These are phyloP conservation scores for Ladona fulva DNA, from an alignment of 1,140 invertebrate genomes.

Conservation along the genomic window DNA sequence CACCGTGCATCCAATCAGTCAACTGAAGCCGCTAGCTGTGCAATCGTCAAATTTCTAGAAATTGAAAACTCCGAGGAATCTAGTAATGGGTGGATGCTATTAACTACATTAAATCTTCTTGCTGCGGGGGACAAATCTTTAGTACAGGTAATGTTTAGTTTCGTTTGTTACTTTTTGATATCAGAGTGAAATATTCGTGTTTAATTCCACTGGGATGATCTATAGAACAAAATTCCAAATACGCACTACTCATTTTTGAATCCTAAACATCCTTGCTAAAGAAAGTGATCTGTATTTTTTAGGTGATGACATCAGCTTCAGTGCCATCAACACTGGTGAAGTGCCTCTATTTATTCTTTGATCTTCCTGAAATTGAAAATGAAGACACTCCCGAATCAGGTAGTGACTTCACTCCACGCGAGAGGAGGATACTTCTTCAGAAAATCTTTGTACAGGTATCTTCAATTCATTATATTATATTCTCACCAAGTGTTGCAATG, in stretches of 20 bases:
- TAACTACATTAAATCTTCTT: constrained; percentile 83
- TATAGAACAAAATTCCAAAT: no score
- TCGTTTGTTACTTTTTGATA: no score
- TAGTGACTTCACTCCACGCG: constrained; percentile 83
- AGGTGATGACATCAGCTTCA: constrained; percentile 91
- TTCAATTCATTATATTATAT: constrained; percentile 23
- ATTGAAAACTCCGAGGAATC: constrained; percentile 86
- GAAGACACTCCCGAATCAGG: constrained; percentile 44
- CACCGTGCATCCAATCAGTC: constrained; percentile 89
- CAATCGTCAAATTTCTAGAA: constrained; percentile 92
- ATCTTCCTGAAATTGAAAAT: constrained; percentile 72
- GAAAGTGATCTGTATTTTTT: constrained; percentile 1
- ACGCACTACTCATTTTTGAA: no score
- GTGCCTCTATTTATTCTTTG: constrained; percentile 97
- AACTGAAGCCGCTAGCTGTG: constrained; percentile 88
- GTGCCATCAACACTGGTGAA: constrained; percentile 97
- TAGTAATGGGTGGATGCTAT: constrained; percentile 92
- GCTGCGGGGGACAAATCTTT: constrained; percentile 71
- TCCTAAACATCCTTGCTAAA: no score
- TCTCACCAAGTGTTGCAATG: not conserved
- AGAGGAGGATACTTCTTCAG: constrained; percentile 84
- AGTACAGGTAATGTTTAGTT: constrained; percentile 60
- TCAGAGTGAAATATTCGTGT: no score
- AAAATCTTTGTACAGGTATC: constrained; percentile 92
- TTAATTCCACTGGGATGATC: no score